These are phyloP conservation scores for Xanthia togata DNA, from an alignment of 2,888 invertebrate genomes.

Conservation along the genomic window DNA sequence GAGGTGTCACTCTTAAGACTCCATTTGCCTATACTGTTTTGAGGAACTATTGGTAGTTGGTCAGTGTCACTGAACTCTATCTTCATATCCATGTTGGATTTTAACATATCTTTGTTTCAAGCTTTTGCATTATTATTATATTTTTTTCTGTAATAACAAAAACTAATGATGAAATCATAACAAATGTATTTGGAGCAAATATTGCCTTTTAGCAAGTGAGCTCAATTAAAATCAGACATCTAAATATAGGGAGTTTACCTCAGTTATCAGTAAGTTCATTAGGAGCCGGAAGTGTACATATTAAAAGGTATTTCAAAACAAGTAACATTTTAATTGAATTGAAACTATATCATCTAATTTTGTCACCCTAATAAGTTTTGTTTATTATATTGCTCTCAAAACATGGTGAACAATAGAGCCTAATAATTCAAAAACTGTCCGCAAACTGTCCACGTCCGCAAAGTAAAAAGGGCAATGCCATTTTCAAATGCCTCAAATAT, in stretches of 20 bases:
- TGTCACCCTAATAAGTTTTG: background rate
- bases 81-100: conserved; percentile 66
- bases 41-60: conserved; percentile 48
- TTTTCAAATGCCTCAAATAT: conserved; percentile 52
- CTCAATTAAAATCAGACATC: background rate
- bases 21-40: conserved; percentile 66
- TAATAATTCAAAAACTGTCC: conserved; percentile 8
- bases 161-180: background rate
- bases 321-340: background rate
- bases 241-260: background rate
- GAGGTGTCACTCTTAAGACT: conserved; percentile 69
- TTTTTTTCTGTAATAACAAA: conserved; percentile 51
- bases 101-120: conserved; percentile 47
- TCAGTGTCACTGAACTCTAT: conserved; percentile 64
- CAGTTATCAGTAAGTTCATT: background rate
- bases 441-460: conserved; percentile 65
- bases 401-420: background rate
- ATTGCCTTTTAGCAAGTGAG: background rate
- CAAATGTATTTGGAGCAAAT: no score
- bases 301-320: no score
- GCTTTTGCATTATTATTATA: conserved; percentile 34
- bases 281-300: no score
- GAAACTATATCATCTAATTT: background rate
- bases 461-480: conserved; percentile 60
- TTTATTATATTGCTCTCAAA: background rate